These are phyloP conservation scores for Suillia variegata DNA, from an alignment of 2,888 invertebrate genomes.

Conservation along the genomic window DNA sequence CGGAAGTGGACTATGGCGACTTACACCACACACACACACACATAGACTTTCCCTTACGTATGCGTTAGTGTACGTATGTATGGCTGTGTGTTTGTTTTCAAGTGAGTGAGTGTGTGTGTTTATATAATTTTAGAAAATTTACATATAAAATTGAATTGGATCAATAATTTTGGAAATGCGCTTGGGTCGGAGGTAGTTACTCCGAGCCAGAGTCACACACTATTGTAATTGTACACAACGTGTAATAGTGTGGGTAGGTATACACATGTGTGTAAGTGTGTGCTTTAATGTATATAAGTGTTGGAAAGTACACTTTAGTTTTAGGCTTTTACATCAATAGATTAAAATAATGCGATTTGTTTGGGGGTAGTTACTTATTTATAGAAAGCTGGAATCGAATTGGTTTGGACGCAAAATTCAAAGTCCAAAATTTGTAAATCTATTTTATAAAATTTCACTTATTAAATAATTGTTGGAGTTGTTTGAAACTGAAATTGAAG, in stretches of 20 bases:
- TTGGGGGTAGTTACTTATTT: too few relatives aligned
- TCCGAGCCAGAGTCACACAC: too few relatives aligned
- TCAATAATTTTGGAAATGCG: constrained; percentile 39
- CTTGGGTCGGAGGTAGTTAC: background rate
- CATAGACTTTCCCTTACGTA: background rate
- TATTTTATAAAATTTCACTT: too few relatives aligned
- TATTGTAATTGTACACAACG: background rate
- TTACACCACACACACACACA: background rate
- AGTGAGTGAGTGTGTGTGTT: constrained; percentile 11
- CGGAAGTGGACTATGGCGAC: constrained; percentile 19
- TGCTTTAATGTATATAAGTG: constrained; percentile 1
- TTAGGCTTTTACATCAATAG: too few relatives aligned
- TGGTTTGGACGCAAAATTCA: too few relatives aligned
- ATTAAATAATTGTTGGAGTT: too few relatives aligned
- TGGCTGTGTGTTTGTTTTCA: constrained; percentile 1
- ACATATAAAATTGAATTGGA: constrained; percentile 47
- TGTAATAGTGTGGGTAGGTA: constrained; percentile 16
- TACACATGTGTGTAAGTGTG: constrained; percentile 6
- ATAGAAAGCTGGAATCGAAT: too few relatives aligned
- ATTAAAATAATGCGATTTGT: too few relatives aligned
- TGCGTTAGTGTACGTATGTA: background rate
- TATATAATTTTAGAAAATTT: constrained; percentile 42
- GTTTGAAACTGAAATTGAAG: too few relatives aligned
- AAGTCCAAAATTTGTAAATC: too few relatives aligned
- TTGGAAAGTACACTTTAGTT: constrained; percentile 1